Evolutionary conservation across 2,113 vertebrate species (phyloP).

Genomic region (Rhea americana): DNA sequence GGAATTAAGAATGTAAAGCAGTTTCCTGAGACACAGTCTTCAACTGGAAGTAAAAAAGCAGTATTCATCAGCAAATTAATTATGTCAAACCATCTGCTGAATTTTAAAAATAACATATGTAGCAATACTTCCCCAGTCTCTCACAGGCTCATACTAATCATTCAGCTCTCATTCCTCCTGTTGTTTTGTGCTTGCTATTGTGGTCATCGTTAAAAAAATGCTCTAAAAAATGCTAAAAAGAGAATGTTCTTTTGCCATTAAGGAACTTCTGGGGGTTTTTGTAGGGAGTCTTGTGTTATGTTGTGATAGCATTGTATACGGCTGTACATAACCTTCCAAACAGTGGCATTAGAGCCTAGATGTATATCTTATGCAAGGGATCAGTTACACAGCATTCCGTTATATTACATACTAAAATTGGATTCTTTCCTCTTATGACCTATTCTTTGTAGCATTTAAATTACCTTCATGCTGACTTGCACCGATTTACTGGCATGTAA

Average conservation of each 20-base stretch:
- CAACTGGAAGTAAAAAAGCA: not conserved
- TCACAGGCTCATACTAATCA: not conserved
- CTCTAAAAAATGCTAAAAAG: too few species aligned
- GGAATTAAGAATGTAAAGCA: not conserved
- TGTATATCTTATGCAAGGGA: not conserved
- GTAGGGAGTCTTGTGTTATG: not conserved
- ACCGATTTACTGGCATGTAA: conserved; percentile 9
- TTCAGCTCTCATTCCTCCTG: not conserved
- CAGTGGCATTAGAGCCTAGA: not conserved
- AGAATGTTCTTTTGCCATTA: not conserved
- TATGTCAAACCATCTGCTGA: not conserved
- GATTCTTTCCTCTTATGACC: not conserved
- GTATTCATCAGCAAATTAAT: not conserved
- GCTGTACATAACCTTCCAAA: not conserved
- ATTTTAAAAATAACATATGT: not conserved
- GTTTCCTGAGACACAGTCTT: not conserved
- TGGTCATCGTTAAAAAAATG: not conserved
- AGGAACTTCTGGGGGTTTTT: not conserved
- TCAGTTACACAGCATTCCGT: not conserved
- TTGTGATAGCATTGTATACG: not conserved
- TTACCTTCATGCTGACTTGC: conserved; percentile 14
- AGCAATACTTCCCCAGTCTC: not conserved
- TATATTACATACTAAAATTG: not conserved
- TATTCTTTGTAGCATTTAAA: not conserved
- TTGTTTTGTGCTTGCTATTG: not conserved